Evolutionary conservation across 2,888 invertebrate genomes (phyloP), one percentile per base, ranked within the genome.

Genomic region (Tanytarsus gracilentus): DNA sequence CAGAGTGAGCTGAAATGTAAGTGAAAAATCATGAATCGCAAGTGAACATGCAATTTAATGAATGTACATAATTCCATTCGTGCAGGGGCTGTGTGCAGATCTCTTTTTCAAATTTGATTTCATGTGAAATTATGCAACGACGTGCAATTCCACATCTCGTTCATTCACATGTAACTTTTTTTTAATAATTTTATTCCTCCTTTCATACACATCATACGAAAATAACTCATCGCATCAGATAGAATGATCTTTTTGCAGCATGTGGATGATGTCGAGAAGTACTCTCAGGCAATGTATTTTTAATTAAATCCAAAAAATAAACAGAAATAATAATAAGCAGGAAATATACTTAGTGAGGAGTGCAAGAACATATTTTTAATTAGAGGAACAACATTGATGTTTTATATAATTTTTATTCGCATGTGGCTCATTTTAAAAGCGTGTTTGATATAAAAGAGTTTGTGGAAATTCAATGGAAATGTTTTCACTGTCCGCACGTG

Each of bases 11-110:
- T n/a, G 36, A 36, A 36, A 36, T 36, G 36, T 36, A 36, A 36
- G 36, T 36, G 36, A 36, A 36, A 36, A 36, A 36, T 36, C 36
- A 36, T 36, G 36, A 36, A 36, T 36, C 36, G 36, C 36, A 36
- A 36, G 36, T 36, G 36, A 36, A 36, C 36, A 36, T 36, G 36
- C 36, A 36, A 36, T 36, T 36, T 36, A 36, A 36, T 36, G 36
- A 36, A 36, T 36, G 36, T 36, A 36, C 36, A 36, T 36, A 36
- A 36, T 36, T 36, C 36, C 36, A 36, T 14, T n/a, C n/a, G n/a
- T n/a, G n/a, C n/a, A n/a, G n/a, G n/a, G n/a, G 36, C 16, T 36
- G 36, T 14, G 16, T 36, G 36, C n/a, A 36, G 36, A 36, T 36
- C 16, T 16, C 36, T 36, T 36, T 14, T 36, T 36, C 16, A 36